These are phyloP conservation scores for Austrolebias charrua DNA, from an alignment of 2,797 vertebrate genomes.

Conservation along the genomic window DNA sequence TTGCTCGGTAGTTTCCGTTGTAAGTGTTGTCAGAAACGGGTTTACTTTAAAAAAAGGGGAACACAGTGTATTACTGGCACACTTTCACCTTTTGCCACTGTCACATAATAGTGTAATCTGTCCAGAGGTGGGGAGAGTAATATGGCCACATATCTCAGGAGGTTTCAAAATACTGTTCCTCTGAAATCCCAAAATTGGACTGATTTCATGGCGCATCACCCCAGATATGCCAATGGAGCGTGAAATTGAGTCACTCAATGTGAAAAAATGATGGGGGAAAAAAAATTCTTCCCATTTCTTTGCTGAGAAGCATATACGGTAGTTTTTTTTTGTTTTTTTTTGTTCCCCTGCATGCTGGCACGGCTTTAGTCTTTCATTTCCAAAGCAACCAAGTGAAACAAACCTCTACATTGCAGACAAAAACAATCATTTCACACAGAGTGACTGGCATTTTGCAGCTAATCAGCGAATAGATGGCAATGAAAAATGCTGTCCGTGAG, in stretches of 20 bases:
- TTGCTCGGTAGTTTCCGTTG: conserved; percentile 45
- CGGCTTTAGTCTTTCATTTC: conserved; percentile 60
- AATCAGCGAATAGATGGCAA: conserved; percentile 42
- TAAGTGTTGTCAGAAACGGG: conserved; percentile 50
- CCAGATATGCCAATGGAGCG: conserved; percentile 82
- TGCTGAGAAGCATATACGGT: conserved; percentile 47
- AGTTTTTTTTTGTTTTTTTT: conserved; percentile 20
- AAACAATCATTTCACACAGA: conserved; percentile 54
- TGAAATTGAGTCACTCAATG: conserved; percentile 86
- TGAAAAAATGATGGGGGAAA: conserved; percentile 62
- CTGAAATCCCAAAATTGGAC: conserved; percentile 84
- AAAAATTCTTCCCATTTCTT: conserved; percentile 66
- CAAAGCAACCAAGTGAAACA: conserved; percentile 64
- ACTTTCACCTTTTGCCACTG: conserved; percentile 72
- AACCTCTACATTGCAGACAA: conserved; percentile 51
- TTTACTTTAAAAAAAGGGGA: conserved; percentile 50
- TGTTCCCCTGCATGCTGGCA: conserved; percentile 46
- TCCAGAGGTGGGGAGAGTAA: conserved; percentile 76
- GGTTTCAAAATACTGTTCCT: conserved; percentile 83
- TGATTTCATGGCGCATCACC: conserved; percentile 83
- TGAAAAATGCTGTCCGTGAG: conserved; percentile 34
- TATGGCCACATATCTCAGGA: conserved; percentile 81
- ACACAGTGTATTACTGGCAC: conserved; percentile 49
- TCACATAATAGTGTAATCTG: conserved; percentile 77
- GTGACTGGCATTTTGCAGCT: conserved; percentile 42